Evolutionary conservation across 2,113 vertebrate genomes (phyloP).

Genomic region (Corythoichthys haematopterus): DNA sequence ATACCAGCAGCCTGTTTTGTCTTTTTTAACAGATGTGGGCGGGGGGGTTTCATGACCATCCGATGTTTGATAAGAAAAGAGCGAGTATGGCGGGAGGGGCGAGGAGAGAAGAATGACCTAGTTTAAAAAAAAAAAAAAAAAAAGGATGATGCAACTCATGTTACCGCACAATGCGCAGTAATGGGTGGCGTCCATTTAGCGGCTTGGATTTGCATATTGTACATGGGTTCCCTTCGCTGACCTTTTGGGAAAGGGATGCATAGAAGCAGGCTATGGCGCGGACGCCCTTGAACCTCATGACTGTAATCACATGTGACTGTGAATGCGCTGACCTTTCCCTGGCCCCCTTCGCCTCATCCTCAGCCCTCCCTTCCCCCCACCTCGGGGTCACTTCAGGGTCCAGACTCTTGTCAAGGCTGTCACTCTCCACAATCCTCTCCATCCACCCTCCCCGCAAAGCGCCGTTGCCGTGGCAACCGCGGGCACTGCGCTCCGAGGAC

Average conservation of each 20-base stretch:
- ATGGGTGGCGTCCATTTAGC: constrained; percentile 8
- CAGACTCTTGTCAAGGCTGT: constrained; percentile 73
- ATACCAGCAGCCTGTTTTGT: constrained; percentile 64
- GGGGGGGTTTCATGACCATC: constrained; percentile 53
- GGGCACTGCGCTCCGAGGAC: constrained; percentile 56
- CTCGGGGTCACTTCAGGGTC: constrained; percentile 67
- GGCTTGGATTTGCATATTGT: constrained; percentile 31
- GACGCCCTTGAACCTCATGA: constrained; percentile 62
- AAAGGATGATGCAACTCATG: constrained; percentile 63
- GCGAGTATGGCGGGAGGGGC: neutral
- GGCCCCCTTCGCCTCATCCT: constrained; percentile 32
- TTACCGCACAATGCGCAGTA: constrained; percentile 63
- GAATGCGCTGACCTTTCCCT: constrained; percentile 55
- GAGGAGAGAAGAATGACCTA: constrained; percentile 54
- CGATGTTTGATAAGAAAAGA: constrained; percentile 56
- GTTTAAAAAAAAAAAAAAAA: constrained; percentile 42
- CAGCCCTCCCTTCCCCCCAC: constrained; percentile 29
- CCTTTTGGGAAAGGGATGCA: constrained; percentile 41
- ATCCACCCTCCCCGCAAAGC: constrained; percentile 55
- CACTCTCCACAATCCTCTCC: constrained; percentile 70
- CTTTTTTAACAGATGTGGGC: constrained; percentile 66
- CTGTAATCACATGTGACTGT: constrained; percentile 62
- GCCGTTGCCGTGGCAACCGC: constrained; percentile 68
- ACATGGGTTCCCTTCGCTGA: constrained; percentile 34
- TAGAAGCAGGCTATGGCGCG: constrained; percentile 45